phyloP scores from a whole-genome alignment of 2,888 invertebrate species.

The Coenonympha glycerion region DNA sequence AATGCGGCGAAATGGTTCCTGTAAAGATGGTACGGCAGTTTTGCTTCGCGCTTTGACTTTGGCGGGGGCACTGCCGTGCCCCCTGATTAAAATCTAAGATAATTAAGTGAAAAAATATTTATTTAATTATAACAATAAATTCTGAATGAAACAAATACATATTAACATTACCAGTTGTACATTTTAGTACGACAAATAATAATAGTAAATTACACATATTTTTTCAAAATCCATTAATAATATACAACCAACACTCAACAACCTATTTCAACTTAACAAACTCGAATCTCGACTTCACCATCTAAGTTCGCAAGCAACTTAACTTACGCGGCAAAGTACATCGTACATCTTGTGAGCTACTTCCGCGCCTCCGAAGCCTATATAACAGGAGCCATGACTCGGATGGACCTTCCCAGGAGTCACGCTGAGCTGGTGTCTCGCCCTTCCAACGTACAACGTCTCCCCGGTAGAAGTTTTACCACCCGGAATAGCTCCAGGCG shows the following conservation, averaged over 20 bases:
- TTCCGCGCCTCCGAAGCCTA: conserved; percentile 60
- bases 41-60: too few relatives aligned
- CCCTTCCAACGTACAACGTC: conserved; percentile 73
- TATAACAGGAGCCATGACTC: conserved; percentile 59
- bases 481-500: conserved; percentile 73
- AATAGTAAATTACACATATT: too few relatives aligned
- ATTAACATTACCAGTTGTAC: too few relatives aligned
- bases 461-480: conserved; percentile 68
- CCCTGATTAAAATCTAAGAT: too few relatives aligned
- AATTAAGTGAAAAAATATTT: too few relatives aligned
- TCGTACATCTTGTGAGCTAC: conserved; percentile 64
- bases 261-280: conserved; percentile 1
- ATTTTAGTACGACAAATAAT: too few relatives aligned
- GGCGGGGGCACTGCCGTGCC: too few relatives aligned
- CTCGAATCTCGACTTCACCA: conserved; percentile 5
- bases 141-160: too few relatives aligned
- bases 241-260: not conserved
- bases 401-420: conserved; percentile 77
- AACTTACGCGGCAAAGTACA: conserved; percentile 58
- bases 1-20: too few relatives aligned
- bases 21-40: too few relatives aligned
- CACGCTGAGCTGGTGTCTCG: conserved; percentile 72
- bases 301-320: conserved; percentile 23
- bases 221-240: not conserved
- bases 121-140: too few relatives aligned